phyloP scores from a whole-genome alignment of 2,797 vertebrate species.

The Cossypha heuglini region DNA sequence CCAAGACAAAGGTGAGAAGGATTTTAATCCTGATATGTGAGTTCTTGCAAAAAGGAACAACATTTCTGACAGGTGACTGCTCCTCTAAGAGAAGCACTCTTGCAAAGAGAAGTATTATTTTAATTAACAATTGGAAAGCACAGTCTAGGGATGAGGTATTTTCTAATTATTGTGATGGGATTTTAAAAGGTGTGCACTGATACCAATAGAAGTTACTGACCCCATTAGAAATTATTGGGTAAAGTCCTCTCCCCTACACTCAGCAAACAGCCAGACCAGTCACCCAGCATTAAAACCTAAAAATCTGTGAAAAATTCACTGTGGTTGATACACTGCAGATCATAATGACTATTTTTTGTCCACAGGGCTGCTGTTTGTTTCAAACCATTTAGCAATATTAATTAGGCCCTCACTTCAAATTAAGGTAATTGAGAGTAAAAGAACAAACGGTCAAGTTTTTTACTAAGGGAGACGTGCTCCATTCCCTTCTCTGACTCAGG shows the following conservation, averaged over 20 bases:
- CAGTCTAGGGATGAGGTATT: not conserved
- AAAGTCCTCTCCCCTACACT: not conserved
- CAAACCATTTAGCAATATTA: slow-evolving; percentile 35
- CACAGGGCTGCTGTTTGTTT: slow-evolving; percentile 9
- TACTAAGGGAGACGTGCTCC: not conserved
- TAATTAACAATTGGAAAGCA: slow-evolving; percentile 8
- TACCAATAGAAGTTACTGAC: not conserved
- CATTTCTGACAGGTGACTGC: not conserved
- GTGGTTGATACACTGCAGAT: not conserved
- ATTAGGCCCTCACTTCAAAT: not conserved
- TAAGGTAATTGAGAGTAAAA: slow-evolving; percentile 11
- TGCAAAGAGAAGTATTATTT: not conserved
- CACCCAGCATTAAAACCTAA: not conserved
- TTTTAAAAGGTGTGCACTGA: not conserved
- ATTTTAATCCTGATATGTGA: not conserved
- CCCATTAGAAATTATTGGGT: not conserved
- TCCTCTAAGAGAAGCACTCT: not conserved
- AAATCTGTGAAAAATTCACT: not conserved
- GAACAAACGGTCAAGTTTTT: not conserved
- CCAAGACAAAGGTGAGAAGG: not conserved
- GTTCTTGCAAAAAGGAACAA: not conserved
- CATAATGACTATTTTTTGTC: not conserved
- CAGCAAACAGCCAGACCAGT: not conserved
- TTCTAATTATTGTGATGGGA: not conserved
- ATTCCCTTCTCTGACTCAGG: not conserved